Percentiles rank a stretch among this genome's conserved stretches.
Evolutionary conservation across 2,888 invertebrate genomes (phyloP).

Genomic region (Drosophila antonietae): DNA sequence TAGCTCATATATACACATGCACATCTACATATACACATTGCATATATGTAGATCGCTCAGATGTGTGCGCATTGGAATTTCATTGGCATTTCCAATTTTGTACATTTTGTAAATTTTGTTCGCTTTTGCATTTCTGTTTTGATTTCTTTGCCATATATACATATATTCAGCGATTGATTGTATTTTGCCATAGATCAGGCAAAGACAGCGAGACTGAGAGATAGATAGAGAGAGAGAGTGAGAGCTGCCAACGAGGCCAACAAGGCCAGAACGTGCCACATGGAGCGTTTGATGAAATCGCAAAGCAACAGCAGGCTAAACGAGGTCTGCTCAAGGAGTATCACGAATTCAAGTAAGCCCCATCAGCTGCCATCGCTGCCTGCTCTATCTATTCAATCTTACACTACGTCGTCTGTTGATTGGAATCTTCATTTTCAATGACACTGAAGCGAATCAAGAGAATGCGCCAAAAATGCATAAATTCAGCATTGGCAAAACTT

Average conservation of each 20-base stretch:
- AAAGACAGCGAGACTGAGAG: not conserved
- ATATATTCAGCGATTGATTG: constrained; percentile 39
- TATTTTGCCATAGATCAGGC: constrained; percentile 44
- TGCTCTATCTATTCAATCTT: not conserved
- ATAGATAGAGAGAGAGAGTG: not conserved
- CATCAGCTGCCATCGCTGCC: too few species aligned
- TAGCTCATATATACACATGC: constrained; percentile 5
- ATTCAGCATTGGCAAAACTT: not conserved
- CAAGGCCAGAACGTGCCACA: constrained; percentile 40
- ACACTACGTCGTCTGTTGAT: not conserved
- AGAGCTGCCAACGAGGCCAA: constrained; percentile 18
- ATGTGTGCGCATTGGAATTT: constrained; percentile 60
- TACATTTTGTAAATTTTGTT: constrained; percentile 43
- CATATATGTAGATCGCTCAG: constrained; percentile 15
- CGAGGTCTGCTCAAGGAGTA: not conserved
- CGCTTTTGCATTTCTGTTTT: constrained; percentile 26
- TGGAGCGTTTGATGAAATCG: constrained; percentile 27
- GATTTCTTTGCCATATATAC: constrained; percentile 27
- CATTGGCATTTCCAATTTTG: constrained; percentile 75
- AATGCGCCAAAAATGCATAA: not conserved
- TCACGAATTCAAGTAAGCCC: too few species aligned
- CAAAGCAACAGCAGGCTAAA: constrained; percentile 8
- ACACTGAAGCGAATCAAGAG: not conserved
- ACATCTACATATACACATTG: constrained; percentile 3
- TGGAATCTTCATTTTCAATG: too few species aligned